Evolutionary conservation across 2,888 invertebrate species (phyloP), one percentile per base, ranked within the genome.

Genomic region (Sesia bembeciformis): DNA sequence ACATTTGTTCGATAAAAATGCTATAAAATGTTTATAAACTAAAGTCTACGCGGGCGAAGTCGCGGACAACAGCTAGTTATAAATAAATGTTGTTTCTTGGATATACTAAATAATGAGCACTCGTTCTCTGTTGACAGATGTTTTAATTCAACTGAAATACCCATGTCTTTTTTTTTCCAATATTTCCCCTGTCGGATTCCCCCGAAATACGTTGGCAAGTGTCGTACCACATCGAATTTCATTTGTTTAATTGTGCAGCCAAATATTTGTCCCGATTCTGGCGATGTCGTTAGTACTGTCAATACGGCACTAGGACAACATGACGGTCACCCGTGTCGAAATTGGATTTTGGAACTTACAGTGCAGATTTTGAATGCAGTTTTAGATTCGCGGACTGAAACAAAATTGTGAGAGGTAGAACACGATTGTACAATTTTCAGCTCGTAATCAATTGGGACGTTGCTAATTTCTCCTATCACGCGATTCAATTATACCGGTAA

Each of bases 211-310:
- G 62, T 62, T 61, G 60, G 62, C 62, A 68, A 66, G 74, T 70
- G 66, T 65, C 66, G 63, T 60, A 65, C 64, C 63, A 67, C 70
- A 70, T 70, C 60, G 74, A 70, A 78, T 82, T 83, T 79, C 77
- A 77, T 83, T 82, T 82, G 78, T 82, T 79, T 84, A 84, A 84
- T 84, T 84, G 79, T 71, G 76, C 76, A 73, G 59, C 70, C 77
- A 81, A 83, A 85, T 83, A 84, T 86, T 86, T 84, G 81, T 57
- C 61, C 70, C 68, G 72, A 72, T 82, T 77, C 74, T 66, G 77
- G 74, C 74, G 63, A 70, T 73, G 78, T 76, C 79, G 81, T 82
- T 83, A 83, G 83, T 78, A 74, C 76, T 80, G 84, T 85, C 84
- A 85, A 85, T 82, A 84, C 65, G 40, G 71, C 75, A 75, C 74